Evolutionary conservation across 2,113 vertebrate species (phyloP), one percentile per base, ranked within the genome.

Genomic region (Furnarius figulus): DNA sequence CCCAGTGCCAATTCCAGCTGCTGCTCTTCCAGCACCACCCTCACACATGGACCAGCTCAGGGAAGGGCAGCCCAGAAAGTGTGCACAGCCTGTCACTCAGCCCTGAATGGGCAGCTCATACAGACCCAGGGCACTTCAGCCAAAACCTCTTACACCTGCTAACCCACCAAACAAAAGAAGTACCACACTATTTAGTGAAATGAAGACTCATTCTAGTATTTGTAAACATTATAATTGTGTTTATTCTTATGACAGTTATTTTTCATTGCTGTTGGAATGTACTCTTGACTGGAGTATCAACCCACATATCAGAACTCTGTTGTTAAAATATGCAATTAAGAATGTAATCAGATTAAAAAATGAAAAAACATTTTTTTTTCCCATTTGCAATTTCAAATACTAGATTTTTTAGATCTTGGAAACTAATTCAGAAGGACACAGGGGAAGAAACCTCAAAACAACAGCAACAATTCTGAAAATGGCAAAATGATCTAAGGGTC

Each of bases 361-460:
- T 10, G 23, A 27, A 72, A 19, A 42, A 61, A 31, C 5, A n/a
- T 42, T 61, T 56, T 22, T 61, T 50, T 22, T 61, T 35, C 22
- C 13, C 20, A 65, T 66, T 62, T 52, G 33, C 20, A 79, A 40
- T 9, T 62, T 71, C 47, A 62, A 80, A 56, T n/a, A 37, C 33
- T 42, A 31, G 4, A 49, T 39, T 92, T 83, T 85, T 80, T 74
- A 77, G 11, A 50, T 13, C 12, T 17, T 78, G 35, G 42, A 77
- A 90, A 86, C 0, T 0, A 90, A 74, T 19, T n/a, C 12, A 46
- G 28, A 37, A 88, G 18, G 5, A 79, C 14, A 56, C 5, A 3
- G 7, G 0, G 3, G 1, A 11, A 14, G 37, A 58, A 44, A 20
- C 0, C 0, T 17, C 4, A n/a, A 42, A 90, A 5, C 2, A 25